Evolutionary conservation across 2,113 vertebrate species (phyloP).

Genomic region (cattle (Bos taurus)): DNA sequence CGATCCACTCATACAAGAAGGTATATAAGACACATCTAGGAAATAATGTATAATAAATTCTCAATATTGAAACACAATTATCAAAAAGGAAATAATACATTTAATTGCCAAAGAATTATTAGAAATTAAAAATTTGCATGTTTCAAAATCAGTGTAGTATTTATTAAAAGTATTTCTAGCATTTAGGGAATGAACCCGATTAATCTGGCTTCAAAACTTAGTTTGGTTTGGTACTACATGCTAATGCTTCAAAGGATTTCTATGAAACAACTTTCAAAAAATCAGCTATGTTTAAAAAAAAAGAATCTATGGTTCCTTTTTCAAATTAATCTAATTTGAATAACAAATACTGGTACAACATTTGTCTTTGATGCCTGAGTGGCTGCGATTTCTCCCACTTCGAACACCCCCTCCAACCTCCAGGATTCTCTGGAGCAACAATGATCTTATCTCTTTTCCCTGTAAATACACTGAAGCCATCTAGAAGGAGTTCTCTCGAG

Average conservation of each 20-base stretch:
- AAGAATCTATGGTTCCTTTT: background rate
- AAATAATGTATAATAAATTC: constrained; percentile 68
- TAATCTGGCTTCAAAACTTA: background rate
- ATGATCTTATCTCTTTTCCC: background rate
- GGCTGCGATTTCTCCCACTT: background rate
- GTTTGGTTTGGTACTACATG: background rate
- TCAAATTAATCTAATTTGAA: background rate
- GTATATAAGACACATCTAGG: constrained; percentile 82
- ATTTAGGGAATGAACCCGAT: background rate
- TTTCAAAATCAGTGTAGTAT: background rate
- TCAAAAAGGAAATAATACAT: background rate
- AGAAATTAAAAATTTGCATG: background rate
- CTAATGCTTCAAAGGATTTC: background rate
- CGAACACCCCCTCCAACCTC: background rate
- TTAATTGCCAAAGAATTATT: background rate
- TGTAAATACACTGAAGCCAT: background rate
- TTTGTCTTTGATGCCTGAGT: background rate
- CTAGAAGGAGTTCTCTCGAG: background rate
- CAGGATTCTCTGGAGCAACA: background rate
- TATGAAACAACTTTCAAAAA: background rate
- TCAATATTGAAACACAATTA: background rate
- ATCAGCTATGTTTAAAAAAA: background rate
- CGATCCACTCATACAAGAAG: constrained; percentile 82
- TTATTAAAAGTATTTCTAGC: background rate
- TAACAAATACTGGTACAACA: background rate